Base-by-base conservation (phyloP, 2,888 invertebrate genomes). In the Palloptera scutellata region DNA sequence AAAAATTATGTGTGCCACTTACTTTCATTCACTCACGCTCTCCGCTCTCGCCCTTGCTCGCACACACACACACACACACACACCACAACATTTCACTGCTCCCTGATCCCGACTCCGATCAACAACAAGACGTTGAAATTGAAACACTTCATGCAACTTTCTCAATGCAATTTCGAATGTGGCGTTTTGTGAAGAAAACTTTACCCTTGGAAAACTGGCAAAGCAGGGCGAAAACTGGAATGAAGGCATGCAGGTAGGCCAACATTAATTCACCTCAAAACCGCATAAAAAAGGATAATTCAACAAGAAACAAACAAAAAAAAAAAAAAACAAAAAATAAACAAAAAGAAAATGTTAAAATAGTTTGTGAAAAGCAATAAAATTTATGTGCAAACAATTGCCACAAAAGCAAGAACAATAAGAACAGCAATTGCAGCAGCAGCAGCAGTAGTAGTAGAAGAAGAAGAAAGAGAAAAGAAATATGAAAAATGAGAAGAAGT, bases 381-480 rank as follows among this genome's bases (percentile, higher is more conserved):
- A 62, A 62, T 62, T 43, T 54, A 54, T 43, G 43, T 12, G 54
- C 54, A 54, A 54, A n/a, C 54, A 19, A 62, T 62, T 48, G 54
- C 13, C 41, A 41, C 41, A 54, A 54, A 54, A 62, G 19, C 42
- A 62, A 41, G n/a, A 17, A 40, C 17, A 53, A 52, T 40, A 42
- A 13, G 5, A 15, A 52, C 15, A 53, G 13, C 62, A 43, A 62
- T 53, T 41, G 41, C 53, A 53, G 42, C 13, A 15, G 30, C 52
- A 52, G 30, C 51, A 41, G 43, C 6, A 52, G 15, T 52, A 53
- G 20, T 15, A n/a, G 15, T 10, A 42, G 12, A 59, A 20, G 17
- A 6, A 5, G 11, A 61, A n/a, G 30, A 62, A 40, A 42, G 17
- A 30, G 11, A 17, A 51, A 40, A 3, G 48, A 60, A 20, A 30